phyloP scores from a whole-genome alignment of 2,888 invertebrate species.

The Cephus sareptanus region DNA sequence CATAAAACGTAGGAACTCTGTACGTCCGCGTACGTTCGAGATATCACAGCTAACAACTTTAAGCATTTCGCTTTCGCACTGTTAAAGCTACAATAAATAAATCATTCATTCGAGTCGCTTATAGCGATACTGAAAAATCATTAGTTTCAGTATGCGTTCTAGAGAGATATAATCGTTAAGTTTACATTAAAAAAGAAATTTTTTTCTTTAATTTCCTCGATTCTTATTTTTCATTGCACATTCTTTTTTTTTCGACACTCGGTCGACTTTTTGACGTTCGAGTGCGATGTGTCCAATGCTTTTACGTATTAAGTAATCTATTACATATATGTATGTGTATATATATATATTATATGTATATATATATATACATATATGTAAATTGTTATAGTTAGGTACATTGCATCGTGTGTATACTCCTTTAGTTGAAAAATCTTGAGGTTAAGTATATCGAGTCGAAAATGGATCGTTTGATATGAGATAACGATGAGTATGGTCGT shows the following conservation, averaged over 20 bases:
- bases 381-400: background rate
- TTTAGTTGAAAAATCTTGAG: background rate
- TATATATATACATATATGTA: background rate
- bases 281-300: background rate
- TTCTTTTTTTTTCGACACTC: background rate
- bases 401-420: background rate
- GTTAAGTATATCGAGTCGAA: background rate
- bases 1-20: conserved; percentile 61
- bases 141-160: background rate
- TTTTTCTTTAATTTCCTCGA: background rate
- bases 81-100: conserved; percentile 59
- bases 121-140: background rate
- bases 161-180: background rate
- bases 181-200: background rate
- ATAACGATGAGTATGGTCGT: background rate
- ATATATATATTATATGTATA: background rate
- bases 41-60: conserved; percentile 63
- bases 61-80: conserved; percentile 47
- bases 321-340: background rate
- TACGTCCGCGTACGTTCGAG: conserved; percentile 57
- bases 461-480: background rate
- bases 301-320: background rate
- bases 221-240: background rate
- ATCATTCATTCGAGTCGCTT: conserved; percentile 6
- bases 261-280: background rate